Evolutionary conservation across 64 coral and sea anemone species (phyloP), one percentile per base, ranked within the genome.

Genomic region (Orbicella faveolata): DNA sequence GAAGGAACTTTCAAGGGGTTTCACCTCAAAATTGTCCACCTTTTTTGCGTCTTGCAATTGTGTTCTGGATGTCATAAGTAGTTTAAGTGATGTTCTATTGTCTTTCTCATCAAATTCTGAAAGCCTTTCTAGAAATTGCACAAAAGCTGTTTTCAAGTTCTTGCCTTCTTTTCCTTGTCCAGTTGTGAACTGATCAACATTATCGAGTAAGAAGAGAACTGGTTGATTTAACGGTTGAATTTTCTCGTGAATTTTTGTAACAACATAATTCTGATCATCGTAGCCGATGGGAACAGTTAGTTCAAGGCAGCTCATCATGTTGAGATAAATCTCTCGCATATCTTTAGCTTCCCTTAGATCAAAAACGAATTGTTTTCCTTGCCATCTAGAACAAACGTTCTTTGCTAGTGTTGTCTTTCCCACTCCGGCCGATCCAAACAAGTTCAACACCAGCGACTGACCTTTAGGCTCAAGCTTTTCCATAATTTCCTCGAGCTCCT

Each of bases 391-490:
- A 48, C 63, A 83, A 83, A 83, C 21, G 9, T 68, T 17, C 21
- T 83, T 67, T 6, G 81, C 81, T 48, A 83, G 81, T 0, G 61
- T 67, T 83, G 81, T 83, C 13, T 83, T 83, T 41, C 81, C 81
- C 11, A 83, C 61, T 41, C 81, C 81, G 1, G 61, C 61, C 17
- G 61, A 48, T 15, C 81, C 81, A 37, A 66, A 65, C 36, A 83
- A 67, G 36, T 83, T 83, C 6, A 83, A 4, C 13, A 80, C 39
- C 39, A 41, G 2, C 11, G 78, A 19, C 19, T 6, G 8, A 19
- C 16, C 63, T 57, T 80, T 52, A 15, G 8, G 2, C 66, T 83
- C 34, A 41, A 83, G 81, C 21, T 12, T 83, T 83, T 23, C 36
- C 18, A 21, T 83, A 36, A 83, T 83, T 35, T 68, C 39, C 62